Evolutionary conservation across 2,113 vertebrate genomes (phyloP).

Genomic region (Catagonus wagneri): DNA sequence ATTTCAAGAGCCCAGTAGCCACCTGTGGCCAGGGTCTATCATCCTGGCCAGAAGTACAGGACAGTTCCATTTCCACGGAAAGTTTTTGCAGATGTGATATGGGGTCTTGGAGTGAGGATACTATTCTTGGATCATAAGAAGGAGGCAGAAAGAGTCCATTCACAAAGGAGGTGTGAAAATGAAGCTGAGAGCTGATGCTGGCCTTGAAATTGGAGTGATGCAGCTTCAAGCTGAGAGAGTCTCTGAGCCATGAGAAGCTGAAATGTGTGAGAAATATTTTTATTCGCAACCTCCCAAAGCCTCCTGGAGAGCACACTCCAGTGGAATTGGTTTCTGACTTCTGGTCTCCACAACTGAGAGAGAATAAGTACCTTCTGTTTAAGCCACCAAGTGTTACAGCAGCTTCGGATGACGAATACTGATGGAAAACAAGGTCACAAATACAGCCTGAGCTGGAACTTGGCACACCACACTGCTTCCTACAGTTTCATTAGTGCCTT

Average conservation of each 20-base stretch:
- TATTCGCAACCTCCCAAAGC: too few relatives aligned
- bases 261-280: neutral
- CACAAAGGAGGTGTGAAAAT: neutral
- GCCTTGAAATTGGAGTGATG: neutral
- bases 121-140: neutral
- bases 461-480: neutral
- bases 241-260: neutral
- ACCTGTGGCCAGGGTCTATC: neutral
- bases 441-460: neutral
- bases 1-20: neutral
- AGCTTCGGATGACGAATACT: neutral
- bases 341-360: neutral
- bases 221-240: neutral
- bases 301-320: neutral
- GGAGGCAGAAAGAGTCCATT: neutral
- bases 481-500: neutral
- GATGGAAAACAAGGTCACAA: neutral
- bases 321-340: neutral
- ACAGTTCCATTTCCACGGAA: too few relatives aligned
- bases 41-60: neutral
- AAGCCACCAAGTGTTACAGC: neutral
- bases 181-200: neutral
- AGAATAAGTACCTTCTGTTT: neutral
- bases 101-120: neutral
- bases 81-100: neutral